These are phyloP conservation scores for Volucella zonaria DNA, from an alignment of 2,888 invertebrate species.

Conservation along the genomic window DNA sequence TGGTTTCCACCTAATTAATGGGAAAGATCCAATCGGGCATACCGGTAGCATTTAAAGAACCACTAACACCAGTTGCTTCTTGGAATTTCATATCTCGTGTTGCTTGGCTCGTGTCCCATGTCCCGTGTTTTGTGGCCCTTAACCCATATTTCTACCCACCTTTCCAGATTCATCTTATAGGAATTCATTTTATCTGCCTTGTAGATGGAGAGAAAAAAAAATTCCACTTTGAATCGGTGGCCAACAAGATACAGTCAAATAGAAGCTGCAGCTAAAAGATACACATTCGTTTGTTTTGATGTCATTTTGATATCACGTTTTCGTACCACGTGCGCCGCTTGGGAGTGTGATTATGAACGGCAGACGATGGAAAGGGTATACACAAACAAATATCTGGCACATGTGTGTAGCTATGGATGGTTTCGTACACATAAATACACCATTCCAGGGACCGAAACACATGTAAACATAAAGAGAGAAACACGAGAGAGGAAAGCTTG, in stretches of 20 bases:
- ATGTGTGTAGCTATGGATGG: slow-evolving; percentile 20
- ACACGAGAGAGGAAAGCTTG: slow-evolving; percentile 34
- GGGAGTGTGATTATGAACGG: slow-evolving; percentile 74
- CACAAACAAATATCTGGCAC: slow-evolving; percentile 18
- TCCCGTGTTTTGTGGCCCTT: too few relatives aligned
- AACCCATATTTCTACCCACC: too few relatives aligned
- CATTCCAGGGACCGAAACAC: neutral
- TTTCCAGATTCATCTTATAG: too few relatives aligned
- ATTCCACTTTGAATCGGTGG: slow-evolving; percentile 13
- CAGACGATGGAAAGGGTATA: slow-evolving; percentile 69
- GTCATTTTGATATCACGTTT: slow-evolving; percentile 81
- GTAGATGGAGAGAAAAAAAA: neutral
- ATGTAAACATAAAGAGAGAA: slow-evolving; percentile 6
- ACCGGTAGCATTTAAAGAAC: neutral
- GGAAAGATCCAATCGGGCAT: neutral
- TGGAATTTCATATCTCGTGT: too few relatives aligned
- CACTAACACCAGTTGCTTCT: slow-evolving; percentile 3
- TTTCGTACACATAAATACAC: slow-evolving; percentile 20
- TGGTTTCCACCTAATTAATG: slow-evolving; percentile 10
- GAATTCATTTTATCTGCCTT: too few relatives aligned
- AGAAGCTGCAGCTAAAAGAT: slow-evolving; percentile 51
- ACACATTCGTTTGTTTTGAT: slow-evolving; percentile 73
- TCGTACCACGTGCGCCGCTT: slow-evolving; percentile 80
- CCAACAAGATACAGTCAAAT: slow-evolving; percentile 37
- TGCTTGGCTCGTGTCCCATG: too few relatives aligned